Evolutionary conservation across 2,888 invertebrate species (phyloP).

Genomic region (Clusia tigrina): DNA sequence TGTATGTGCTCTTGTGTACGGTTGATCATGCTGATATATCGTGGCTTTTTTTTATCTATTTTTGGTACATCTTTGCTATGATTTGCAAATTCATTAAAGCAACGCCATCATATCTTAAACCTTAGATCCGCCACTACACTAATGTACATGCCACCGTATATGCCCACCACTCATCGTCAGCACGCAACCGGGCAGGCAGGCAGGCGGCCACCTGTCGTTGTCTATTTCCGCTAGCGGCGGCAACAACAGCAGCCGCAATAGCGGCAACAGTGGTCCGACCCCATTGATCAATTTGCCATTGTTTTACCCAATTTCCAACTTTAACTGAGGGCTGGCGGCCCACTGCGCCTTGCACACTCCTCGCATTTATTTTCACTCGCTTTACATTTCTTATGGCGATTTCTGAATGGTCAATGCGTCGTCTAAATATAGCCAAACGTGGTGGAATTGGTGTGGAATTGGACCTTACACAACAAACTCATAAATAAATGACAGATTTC

Average conservation of each 20-base stretch:
- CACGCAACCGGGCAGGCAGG: slow-evolving; percentile 28
- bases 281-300: slow-evolving; percentile 1
- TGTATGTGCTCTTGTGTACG: neutral
- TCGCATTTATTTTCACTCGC: slow-evolving; percentile 38
- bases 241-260: too few relatives aligned
- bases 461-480: slow-evolving; percentile 8
- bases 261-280: slow-evolving; percentile 34
- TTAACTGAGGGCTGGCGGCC: slow-evolving; percentile 22
- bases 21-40: slow-evolving; percentile 8
- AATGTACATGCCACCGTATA: slow-evolving; percentile 43
- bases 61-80: slow-evolving; percentile 49
- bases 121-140: slow-evolving; percentile 22
- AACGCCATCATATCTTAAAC: slow-evolving; percentile 31
- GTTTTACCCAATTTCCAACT: too few relatives aligned
- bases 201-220: slow-evolving; percentile 57
- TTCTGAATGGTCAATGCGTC: neutral
- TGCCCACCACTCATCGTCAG: slow-evolving; percentile 28
- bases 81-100: slow-evolving; percentile 55
- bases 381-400: too few relatives aligned
- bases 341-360: slow-evolving; percentile 21
- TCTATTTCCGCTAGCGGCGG: slow-evolving; percentile 43
- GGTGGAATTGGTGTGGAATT: neutral
- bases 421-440: neutral
- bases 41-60: slow-evolving; percentile 32
- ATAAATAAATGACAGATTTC: slow-evolving; percentile 6